Conservation (phyloP, 2,113 vertebrate genomes). For the Terrapene triunguis region DNA sequence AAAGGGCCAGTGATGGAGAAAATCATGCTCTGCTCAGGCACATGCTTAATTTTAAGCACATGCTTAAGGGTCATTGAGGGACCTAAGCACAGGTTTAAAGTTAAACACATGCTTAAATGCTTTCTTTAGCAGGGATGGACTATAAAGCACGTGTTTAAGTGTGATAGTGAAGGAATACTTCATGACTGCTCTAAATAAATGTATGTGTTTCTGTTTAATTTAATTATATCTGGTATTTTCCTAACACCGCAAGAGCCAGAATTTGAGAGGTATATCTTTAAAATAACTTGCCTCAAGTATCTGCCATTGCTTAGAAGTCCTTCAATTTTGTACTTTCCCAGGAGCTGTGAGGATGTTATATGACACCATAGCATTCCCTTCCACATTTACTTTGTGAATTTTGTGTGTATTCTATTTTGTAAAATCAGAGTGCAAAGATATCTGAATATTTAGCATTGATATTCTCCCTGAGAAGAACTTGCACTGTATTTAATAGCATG, state of each 20-base stretch:
- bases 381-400: neutral
- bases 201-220: neutral
- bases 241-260: neutral
- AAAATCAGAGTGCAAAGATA: neutral
- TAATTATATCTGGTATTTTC: neutral
- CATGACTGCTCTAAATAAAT: too few species aligned
- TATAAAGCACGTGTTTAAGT: neutral
- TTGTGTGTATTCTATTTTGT: neutral
- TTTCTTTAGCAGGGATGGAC: neutral
- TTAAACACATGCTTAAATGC: neutral
- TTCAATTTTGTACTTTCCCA: neutral
- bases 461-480: neutral
- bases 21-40: too few species aligned
- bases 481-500: neutral
- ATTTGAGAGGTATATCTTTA: neutral
- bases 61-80: neutral
- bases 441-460: neutral
- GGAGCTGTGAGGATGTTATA: neutral
- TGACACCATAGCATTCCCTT: neutral
- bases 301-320: neutral
- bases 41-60: too few species aligned
- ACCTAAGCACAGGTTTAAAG: neutral
- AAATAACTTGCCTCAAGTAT: neutral
- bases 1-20: too few species aligned
- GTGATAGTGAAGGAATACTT: neutral